phyloP scores from a whole-genome alignment of 2,797 vertebrate species.

The Xerus rutilus region DNA sequence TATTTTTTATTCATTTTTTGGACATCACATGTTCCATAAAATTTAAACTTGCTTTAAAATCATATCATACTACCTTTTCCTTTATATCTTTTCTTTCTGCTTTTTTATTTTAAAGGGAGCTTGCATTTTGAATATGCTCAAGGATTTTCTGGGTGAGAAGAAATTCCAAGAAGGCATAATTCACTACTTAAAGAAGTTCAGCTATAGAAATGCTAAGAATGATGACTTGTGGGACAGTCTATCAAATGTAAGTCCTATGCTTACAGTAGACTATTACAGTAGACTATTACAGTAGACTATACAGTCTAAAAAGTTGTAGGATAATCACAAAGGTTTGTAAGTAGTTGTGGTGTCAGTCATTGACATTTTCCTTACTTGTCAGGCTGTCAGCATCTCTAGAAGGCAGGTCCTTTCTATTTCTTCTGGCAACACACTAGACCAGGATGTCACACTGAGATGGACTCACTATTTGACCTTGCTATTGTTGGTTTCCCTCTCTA shows the following conservation, averaged over 20 bases:
- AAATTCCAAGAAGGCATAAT: constrained; percentile 91
- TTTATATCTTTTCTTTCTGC: background rate
- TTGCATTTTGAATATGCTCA: constrained; percentile 92
- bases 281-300: background rate
- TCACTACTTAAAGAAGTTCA: constrained; percentile 90
- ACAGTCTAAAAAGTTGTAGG: background rate
- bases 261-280: background rate
- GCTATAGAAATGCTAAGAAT: constrained; percentile 89
- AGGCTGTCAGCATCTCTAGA: background rate
- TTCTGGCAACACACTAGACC: background rate
- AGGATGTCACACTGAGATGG: background rate
- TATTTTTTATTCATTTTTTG: background rate
- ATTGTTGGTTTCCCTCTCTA: background rate
- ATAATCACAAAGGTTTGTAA: constrained; percentile 12
- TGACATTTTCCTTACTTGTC: background rate
- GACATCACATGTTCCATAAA: background rate
- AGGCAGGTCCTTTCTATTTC: background rate
- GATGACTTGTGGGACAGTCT: constrained; percentile 92
- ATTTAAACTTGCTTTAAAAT: constrained; percentile 38
- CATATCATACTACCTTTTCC: background rate
- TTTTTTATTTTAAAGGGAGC: constrained; percentile 86
- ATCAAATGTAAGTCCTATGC: constrained; percentile 84
- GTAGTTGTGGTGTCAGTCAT: background rate
- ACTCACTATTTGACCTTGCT: background rate
- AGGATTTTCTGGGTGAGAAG: constrained; percentile 90